Conservation (phyloP, 2,888 invertebrate species). For the Spilarctia lutea region DNA sequence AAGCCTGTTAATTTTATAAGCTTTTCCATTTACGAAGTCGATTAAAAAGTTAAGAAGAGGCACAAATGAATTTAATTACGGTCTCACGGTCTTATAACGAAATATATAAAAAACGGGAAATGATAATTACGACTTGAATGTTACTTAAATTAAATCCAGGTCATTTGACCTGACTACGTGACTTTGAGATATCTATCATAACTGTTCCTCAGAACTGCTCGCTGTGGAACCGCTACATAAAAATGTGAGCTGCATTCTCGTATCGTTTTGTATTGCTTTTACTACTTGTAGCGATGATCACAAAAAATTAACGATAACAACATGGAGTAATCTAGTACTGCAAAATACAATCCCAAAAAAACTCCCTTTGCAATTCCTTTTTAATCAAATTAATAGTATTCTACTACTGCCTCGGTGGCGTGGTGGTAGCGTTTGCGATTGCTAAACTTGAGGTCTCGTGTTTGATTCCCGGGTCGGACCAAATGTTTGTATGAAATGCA, state of each 20-base stretch:
- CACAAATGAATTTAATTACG: not conserved
- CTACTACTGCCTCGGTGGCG: no score
- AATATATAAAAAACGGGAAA: not conserved
- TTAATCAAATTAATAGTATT: not conserved
- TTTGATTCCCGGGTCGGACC: no score
- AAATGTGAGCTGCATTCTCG: not conserved
- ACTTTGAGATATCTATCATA: not conserved
- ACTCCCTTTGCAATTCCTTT: no score
- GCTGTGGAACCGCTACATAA: not conserved
- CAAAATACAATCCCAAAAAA: not conserved
- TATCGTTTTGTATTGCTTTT: not conserved
- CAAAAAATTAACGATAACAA: not conserved
- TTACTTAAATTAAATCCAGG: slow-evolving; percentile 2
- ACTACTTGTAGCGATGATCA: not conserved
- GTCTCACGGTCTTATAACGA: not conserved
- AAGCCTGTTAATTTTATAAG: not conserved
- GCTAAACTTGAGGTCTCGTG: no score
- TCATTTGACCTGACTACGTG: not conserved
- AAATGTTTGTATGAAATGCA: no score
- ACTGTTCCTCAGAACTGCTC: not conserved
- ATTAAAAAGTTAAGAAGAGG: not conserved
- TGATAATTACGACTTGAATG: not conserved
- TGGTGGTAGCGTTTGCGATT: no score
- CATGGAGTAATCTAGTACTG: not conserved
- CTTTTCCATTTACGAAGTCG: not conserved